Evolutionary conservation across 2,888 invertebrate genomes (phyloP).

Genomic region (Thysanoteuthis rhombus): DNA sequence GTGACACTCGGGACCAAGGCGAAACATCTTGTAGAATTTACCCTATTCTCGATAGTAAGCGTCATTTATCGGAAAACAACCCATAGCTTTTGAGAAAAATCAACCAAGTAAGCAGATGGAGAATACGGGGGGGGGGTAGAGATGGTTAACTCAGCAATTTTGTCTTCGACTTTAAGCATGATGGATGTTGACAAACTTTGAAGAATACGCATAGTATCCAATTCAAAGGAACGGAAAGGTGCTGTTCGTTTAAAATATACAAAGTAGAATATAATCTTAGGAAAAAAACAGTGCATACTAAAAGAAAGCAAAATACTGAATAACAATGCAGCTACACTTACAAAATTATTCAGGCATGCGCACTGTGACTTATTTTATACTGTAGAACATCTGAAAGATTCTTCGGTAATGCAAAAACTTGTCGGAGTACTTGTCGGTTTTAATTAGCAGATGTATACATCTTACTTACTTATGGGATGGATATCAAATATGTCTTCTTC

Average conservation of each 20-base stretch:
- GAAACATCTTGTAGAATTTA: too few species aligned
- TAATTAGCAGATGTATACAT: conserved; percentile 12
- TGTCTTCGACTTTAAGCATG: background rate
- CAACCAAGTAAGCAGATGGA: too few species aligned
- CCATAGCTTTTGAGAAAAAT: too few species aligned
- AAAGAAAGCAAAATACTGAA: background rate
- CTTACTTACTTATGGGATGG: conserved; percentile 1
- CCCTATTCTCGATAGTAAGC: too few species aligned
- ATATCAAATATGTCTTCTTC: background rate
- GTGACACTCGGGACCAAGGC: too few species aligned
- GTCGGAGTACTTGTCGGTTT: background rate
- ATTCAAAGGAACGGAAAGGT: background rate
- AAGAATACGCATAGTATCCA: background rate
- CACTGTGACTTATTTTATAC: background rate
- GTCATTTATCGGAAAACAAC: too few species aligned
- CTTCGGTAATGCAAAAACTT: background rate
- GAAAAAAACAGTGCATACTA: background rate
- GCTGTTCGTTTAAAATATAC: background rate
- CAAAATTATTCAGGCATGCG: background rate
- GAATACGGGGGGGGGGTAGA: too few species aligned
- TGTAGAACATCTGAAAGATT: background rate
- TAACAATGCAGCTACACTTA: background rate
- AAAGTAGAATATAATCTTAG: background rate
- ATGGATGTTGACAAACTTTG: background rate
- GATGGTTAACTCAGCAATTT: too few species aligned